Evolutionary conservation across 2,113 vertebrate genomes (phyloP).

Genomic region (Emberiza fucata): DNA sequence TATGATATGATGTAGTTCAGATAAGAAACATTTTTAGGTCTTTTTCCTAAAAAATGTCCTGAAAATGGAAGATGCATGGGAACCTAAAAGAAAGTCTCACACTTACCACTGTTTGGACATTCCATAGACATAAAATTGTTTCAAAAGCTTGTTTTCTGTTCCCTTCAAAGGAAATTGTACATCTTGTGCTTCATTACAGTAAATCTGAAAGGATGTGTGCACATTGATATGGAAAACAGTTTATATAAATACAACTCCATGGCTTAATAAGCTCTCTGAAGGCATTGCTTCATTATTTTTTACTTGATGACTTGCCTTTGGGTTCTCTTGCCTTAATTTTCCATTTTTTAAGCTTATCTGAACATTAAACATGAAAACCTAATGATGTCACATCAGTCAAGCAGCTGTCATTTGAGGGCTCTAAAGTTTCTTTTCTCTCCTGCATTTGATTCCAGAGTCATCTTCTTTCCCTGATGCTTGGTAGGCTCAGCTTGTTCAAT

Average conservation of each 20-base stretch:
- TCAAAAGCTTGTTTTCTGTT: neutral
- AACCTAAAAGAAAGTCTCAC: neutral
- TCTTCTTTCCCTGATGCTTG: neutral
- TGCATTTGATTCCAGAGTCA: neutral
- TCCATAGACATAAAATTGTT: neutral
- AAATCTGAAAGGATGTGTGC: neutral
- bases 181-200: neutral
- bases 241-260: neutral
- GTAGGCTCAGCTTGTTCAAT: neutral
- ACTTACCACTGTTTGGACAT: neutral
- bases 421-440: conserved; percentile 78
- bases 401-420: conserved; percentile 75
- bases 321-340: conserved; percentile 42
- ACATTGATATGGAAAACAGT: neutral
- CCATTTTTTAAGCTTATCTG: conserved; percentile 81
- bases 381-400: conserved; percentile 55
- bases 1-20: conserved; percentile 66
- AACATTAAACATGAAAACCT: conserved; percentile 57
- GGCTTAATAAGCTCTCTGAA: neutral
- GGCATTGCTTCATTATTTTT: neutral
- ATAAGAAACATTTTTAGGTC: conserved; percentile 75
- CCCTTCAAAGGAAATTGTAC: neutral
- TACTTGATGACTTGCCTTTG: neutral
- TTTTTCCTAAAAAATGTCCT: conserved; percentile 64
- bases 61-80: conserved; percentile 71